These are phyloP conservation scores for Dioctria rufipes DNA, from an alignment of 2,888 invertebrate species.

Conservation along the genomic window DNA sequence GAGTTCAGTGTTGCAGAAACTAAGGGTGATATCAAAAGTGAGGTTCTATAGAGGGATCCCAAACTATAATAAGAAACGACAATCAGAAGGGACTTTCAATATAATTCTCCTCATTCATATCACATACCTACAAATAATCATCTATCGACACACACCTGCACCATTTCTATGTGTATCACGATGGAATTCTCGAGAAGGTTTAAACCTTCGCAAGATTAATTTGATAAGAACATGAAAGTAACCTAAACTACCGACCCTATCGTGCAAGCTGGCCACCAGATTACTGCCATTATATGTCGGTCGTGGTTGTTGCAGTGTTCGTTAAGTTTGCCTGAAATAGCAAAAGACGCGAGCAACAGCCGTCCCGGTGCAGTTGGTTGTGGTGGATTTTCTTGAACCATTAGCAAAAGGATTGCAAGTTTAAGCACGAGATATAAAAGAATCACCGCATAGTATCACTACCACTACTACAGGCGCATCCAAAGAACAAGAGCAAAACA, in stretches of 20 bases:
- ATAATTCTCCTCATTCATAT: too few relatives aligned
- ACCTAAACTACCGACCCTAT: not conserved
- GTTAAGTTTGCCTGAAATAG: not conserved
- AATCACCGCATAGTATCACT: not conserved
- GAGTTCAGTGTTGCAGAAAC: too few relatives aligned
- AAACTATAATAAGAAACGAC: too few relatives aligned
- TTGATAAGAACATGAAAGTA: not conserved
- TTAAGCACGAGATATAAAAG: not conserved
- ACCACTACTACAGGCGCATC: not conserved
- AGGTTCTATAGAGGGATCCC: too few relatives aligned
- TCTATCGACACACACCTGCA: not conserved
- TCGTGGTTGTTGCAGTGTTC: not conserved
- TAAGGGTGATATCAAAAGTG: too few relatives aligned
- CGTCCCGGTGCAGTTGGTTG: not conserved
- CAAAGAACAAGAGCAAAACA: not conserved
- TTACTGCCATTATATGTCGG: not conserved
- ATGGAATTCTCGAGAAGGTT: not conserved
- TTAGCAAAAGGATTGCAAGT: not conserved
- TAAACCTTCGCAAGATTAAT: not conserved
- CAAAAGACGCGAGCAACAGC: not conserved
- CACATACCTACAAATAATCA: too few relatives aligned
- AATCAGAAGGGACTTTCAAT: too few relatives aligned
- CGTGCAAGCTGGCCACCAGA: not conserved
- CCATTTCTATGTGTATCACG: not conserved
- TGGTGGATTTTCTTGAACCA: not conserved